Evolutionary conservation across 2,797 vertebrate species (phyloP), one percentile per base, ranked within the genome.

Genomic region (Parauchenoglanis ngamensis): DNA sequence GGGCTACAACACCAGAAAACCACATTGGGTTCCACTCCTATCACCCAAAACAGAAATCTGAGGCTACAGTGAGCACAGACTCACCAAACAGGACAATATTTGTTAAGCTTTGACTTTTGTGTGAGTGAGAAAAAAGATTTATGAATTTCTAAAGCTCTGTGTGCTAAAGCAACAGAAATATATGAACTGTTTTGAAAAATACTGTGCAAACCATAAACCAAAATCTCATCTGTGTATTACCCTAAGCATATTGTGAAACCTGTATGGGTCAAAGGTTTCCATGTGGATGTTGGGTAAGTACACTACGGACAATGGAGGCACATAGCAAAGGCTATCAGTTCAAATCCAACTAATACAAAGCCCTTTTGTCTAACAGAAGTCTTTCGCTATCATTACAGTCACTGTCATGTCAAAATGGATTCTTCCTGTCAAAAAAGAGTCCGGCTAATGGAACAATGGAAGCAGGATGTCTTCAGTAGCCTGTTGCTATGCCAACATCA

Each of bases 401-500:
- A 68, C 87, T 84, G 86, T 89, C 88, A 87, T 84, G 72, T 77
- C 86, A 84, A 52, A 86, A 86, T 67, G 65, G 28, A 68, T 87
- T 44, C 84, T 75, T 89, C 73, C 75, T 77, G 75, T 87, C 85
- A 83, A 87, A 83, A 83, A 85, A 61, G 79, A 86, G 73, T 84
- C 67, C 72, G 28, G 85, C 77, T 87, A 88, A 91, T 87, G 73
- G 88, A 90, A 86, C 87, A 88, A 88, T 88, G 86, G 82, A 86
- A 85, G 81, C 57, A 10, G 86, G 88, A 89, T 88, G 81, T 88
- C 76, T 89, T 90, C 86, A 56, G 84, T 85, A 15, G 63, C 25
- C 86, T 87, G 90, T 91, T 91, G 88, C 90, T 85, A 91, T 91
- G 90, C 90, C 90, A 91, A 89, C 88, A 79, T 86, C 85, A 88